Evolutionary conservation across 1,140 invertebrate genomes (phyloP).

Genomic region (Argopecten irradians): DNA sequence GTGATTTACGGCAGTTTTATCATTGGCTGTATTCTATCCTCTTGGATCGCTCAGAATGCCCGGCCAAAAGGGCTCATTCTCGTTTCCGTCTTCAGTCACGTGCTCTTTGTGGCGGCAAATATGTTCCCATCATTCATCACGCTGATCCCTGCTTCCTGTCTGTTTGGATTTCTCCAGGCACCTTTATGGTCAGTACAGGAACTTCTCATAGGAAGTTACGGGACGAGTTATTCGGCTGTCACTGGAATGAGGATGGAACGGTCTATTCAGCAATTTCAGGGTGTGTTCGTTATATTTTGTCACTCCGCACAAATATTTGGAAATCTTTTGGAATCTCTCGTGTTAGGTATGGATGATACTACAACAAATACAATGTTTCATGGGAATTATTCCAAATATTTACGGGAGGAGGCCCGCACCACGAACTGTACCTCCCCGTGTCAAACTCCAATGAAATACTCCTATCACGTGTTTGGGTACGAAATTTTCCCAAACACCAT

Average conservation of each 20-base stretch:
- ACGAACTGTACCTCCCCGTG: conserved; percentile 34
- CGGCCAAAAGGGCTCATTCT: conserved; percentile 60
- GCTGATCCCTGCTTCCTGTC: conserved; percentile 52
- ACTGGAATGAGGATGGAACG: conserved; percentile 56
- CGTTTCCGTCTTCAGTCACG: conserved; percentile 58
- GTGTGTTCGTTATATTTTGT: conserved; percentile 61
- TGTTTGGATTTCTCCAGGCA: conserved; percentile 61
- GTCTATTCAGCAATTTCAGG: conserved; percentile 60
- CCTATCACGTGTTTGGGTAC: conserved; percentile 48
- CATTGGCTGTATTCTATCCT: conserved; percentile 56
- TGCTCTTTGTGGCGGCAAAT: conserved; percentile 58
- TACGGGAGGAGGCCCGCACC: background rate
- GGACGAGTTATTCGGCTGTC: conserved; percentile 57
- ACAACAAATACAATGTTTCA: conserved; percentile 34
- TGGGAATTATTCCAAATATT: background rate
- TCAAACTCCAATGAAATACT: conserved; percentile 42
- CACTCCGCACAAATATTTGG: conserved; percentile 61
- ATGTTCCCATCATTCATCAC: conserved; percentile 57
- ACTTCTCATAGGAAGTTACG: conserved; percentile 60
- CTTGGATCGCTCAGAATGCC: conserved; percentile 60
- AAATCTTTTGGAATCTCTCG: conserved; percentile 55
- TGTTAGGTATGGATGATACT: conserved; percentile 47
- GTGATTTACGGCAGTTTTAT: conserved; percentile 56
- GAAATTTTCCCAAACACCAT: conserved; percentile 39
- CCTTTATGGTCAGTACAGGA: conserved; percentile 61